phyloP scores from a whole-genome alignment of 1,140 invertebrate species.

The Drosophila orena region DNA sequence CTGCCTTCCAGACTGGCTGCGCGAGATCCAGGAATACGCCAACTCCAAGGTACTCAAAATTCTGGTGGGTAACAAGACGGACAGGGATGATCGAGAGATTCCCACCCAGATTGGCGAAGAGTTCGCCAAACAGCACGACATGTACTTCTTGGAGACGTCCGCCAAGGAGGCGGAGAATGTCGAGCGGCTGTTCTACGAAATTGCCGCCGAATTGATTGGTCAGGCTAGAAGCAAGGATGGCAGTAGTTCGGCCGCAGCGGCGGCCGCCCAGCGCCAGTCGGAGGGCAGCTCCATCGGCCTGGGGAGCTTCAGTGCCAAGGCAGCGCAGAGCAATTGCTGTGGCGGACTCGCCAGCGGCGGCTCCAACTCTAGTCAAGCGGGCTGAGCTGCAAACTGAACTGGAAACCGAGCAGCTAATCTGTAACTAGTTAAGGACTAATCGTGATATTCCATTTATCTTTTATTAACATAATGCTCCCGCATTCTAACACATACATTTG shows the following conservation, averaged over 20 bases:
- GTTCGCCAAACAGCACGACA: conserved; percentile 97
- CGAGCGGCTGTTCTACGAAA: conserved; percentile 97
- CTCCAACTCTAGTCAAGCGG: conserved; percentile 70
- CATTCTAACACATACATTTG: neutral
- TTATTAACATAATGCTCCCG: conserved; percentile 1
- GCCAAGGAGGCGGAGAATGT: conserved; percentile 99
- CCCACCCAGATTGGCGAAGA: conserved; percentile 97
- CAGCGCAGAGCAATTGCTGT: conserved; percentile 76
- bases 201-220: conserved; percentile 96
- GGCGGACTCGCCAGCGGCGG: conserved; percentile 46
- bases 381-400: conserved; percentile 26
- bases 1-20: conserved; percentile 96
- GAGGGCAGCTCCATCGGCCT: conserved; percentile 71
- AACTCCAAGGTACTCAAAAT: conserved; percentile 97
- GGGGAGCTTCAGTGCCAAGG: conserved; percentile 73
- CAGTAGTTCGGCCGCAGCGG: conserved; percentile 60
- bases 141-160: conserved; percentile 99
- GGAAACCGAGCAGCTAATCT: conserved; percentile 43
- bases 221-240: conserved; percentile 85
- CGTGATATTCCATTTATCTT: conserved; percentile 48
- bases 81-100: conserved; percentile 97
- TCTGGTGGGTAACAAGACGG: conserved; percentile 98
- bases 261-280: conserved; percentile 54
- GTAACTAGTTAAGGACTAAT: conserved; percentile 40
- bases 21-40: conserved; percentile 98